Percentiles rank a stretch among this genome's conserved stretches.
These are phyloP conservation scores for Sebastes kiyomatsui DNA, from an alignment of 2,797 vertebrate species.

Conservation along the genomic window DNA sequence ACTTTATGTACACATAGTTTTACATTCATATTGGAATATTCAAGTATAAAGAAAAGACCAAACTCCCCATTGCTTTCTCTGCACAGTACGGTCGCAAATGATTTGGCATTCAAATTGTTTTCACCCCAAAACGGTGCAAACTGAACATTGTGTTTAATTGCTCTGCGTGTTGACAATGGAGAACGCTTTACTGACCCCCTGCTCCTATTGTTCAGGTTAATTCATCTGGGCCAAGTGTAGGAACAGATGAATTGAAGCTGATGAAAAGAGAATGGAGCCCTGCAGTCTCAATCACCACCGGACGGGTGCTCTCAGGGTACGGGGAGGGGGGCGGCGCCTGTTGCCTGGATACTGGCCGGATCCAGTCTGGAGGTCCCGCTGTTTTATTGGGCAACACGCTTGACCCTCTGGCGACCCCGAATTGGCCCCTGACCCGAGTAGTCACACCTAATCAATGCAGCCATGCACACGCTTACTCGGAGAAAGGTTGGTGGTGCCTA, in stretches of 20 bases:
- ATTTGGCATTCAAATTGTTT: slow-evolving; percentile 54
- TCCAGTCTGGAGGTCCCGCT: slow-evolving; percentile 79
- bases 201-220: slow-evolving; percentile 77
- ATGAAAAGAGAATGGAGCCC: slow-evolving; percentile 79
- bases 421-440: slow-evolving; percentile 80
- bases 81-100: background rate
- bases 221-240: slow-evolving; percentile 72
- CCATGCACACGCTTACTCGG: slow-evolving; percentile 69
- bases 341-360: slow-evolving; percentile 77
- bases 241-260: slow-evolving; percentile 76
- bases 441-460: slow-evolving; percentile 85
- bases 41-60: background rate
- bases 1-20: background rate
- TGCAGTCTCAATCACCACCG: slow-evolving; percentile 72
- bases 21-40: background rate
- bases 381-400: slow-evolving; percentile 86
- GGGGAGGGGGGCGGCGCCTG: slow-evolving; percentile 51
- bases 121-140: slow-evolving; percentile 40
- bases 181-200: slow-evolving; percentile 63
- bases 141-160: slow-evolving; percentile 70
- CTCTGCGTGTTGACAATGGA: slow-evolving; percentile 55
- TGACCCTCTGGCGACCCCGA: slow-evolving; percentile 75
- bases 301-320: slow-evolving; percentile 67
- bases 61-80: background rate
- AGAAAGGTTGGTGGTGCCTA: slow-evolving; percentile 63